Base-by-base conservation (phyloP, 2,888 invertebrate genomes). In the Gortyna flavago region DNA sequence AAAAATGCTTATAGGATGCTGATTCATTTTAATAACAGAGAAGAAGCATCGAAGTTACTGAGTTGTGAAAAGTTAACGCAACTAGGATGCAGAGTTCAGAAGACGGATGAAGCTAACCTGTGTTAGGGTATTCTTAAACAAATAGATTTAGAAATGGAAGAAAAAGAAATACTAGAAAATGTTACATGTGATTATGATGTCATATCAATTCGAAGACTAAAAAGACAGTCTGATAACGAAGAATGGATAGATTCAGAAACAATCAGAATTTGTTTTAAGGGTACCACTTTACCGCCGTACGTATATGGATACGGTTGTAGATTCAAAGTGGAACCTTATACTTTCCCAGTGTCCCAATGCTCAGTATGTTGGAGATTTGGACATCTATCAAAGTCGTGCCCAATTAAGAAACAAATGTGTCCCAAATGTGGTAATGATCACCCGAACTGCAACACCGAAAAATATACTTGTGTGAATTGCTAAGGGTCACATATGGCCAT, bases 311-410 rank as follows among this genome's bases (percentile, higher is more conserved):
- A 41, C 11, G 11, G 78, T 7, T 70, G 75, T 25, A 62, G 81
- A 41, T 72, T 77, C 29, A 74, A 81, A 67, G 77, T 81, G 25
- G 83, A 83, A 29, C 78, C 81, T 1, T 83, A 74, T 11, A 79
- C 72, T 0, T 83, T 81, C 6, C 83, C 83, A 16, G 83, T 81
- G 21, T 76, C 78, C 0, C 76, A 81, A 16, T 81, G 83, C 54
- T 81, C 79, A 0, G 48, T 25, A 13, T 81, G 83, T 62, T 83
- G 76, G 81, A 72, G 38, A 35, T 83, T n/a, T 54, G 81, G 81
- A 0, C 80, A 83, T 44, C 25, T 66, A 0, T 64, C 41, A 41
- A 41, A 13, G 41, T 41, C 41, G 41, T 41, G 11, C 6, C 11
- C 41, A 41, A 41, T 41, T 13, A 41, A 11, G 41, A 41, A 41